Evolutionary conservation across 2,888 invertebrate genomes (phyloP).

Genomic region (Endomychus coccineus): DNA sequence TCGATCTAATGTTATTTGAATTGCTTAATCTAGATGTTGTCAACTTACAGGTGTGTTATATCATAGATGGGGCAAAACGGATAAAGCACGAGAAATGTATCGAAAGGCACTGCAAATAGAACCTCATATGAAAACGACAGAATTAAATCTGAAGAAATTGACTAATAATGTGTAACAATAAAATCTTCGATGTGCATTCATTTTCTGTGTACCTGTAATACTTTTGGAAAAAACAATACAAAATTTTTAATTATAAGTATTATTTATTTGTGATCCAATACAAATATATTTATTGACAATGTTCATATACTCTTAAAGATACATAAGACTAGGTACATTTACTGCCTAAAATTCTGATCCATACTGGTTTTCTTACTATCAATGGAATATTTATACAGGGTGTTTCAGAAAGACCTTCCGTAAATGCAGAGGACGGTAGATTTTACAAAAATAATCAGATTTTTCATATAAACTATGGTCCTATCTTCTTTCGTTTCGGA

Average conservation of each 20-base stretch:
- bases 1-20: background rate
- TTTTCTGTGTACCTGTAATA: too few relatives aligned
- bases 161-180: too few relatives aligned
- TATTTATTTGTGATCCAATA: constrained; percentile 29
- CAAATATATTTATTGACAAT: constrained; percentile 28
- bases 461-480: too few relatives aligned
- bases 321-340: constrained; percentile 18
- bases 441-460: too few relatives aligned
- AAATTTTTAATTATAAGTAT: constrained; percentile 13
- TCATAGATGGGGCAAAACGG: constrained; percentile 79
- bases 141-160: constrained; percentile 57
- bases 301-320: constrained; percentile 4
- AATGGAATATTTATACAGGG: too few relatives aligned
- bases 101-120: constrained; percentile 65
- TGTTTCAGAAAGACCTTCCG: too few relatives aligned
- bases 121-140: constrained; percentile 60
- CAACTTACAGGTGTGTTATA: constrained; percentile 71
- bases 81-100: constrained; percentile 68
- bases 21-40: constrained; percentile 10
- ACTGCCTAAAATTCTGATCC: background rate
- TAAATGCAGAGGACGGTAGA: too few relatives aligned
- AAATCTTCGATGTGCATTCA: too few relatives aligned
- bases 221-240: constrained; percentile 16
- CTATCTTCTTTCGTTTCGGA: too few relatives aligned
- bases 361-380: constrained; percentile 5